Evolutionary conservation across 2,888 invertebrate genomes (phyloP), one percentile per base, ranked within the genome.

Genomic region (Muschampia plurimacula): DNA sequence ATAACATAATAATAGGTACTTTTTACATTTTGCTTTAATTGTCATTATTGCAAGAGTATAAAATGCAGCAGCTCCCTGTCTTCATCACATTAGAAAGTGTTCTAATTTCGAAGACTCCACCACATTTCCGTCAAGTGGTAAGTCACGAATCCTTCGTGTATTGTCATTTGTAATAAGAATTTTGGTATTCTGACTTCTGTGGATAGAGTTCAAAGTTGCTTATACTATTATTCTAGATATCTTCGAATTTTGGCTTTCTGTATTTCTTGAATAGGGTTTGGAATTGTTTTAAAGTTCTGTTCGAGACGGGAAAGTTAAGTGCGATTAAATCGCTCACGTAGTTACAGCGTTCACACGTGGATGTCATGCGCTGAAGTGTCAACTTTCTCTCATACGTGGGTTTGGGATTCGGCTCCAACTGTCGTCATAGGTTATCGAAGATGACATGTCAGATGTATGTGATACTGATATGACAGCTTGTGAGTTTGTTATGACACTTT

Each of bases 261-360:
- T 63, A 41, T 41, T 41, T 39, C 44, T 63, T 22, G 41, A 63
- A 63, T 63, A 62, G 60, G 60, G 39, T 39, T 62, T 6, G 60
- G 75, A 82, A 79, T 83, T 80, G 79, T 78, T 76, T 78, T 39
- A 62, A 22, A 52, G 52, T 41, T 32, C n/a, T 28, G 44, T 60
- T 49, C 39, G 60, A 60, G 60, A 59, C 59, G 39, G 49, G 71
- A 77, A 57, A 72, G 81, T 81, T 86, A 85, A 79, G 80, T 76
- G 80, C 82, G 89, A 90, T 89, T 83, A 86, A 85, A 90, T 89
- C 89, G 83, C 84, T 89, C 90, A 90, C 90, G 90, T 90, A 85
- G 80, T 76, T 76, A 77, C 76, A 78, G 77, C 77, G 85, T 84
- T 86, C 86, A 84, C 88, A 89, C 89, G 85, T 85, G 84, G 84